Base-by-base conservation (phyloP, 2,113 vertebrate species). In the Lanius ludovicianus region DNA sequence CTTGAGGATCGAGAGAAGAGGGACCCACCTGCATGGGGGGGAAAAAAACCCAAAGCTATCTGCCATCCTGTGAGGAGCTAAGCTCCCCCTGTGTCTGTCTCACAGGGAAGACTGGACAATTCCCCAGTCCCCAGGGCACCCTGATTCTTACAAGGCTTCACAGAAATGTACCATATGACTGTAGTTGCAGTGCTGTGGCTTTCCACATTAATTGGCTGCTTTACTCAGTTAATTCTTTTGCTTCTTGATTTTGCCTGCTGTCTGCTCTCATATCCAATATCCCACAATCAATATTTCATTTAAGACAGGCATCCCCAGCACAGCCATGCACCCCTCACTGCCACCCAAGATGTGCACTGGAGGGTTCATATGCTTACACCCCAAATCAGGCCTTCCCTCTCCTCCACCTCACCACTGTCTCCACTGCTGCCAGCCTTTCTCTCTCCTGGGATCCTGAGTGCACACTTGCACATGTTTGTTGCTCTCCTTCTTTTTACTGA, bases 351-450 rank as follows among this genome's bases (percentile, higher is more conserved):
- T 27, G 22, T 39, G 68, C n/a, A 8, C 46, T 47, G 50, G 41
- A 79, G 37, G 17, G 37, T n/a, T 52, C 0, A 0, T 17, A 15
- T 2, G 1, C n/a, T 82, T 47, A 64, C 20, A 47, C 6, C 13
- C 63, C 21, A 14, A 39, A 35, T 37, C 10, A 44, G 47, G 17
- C 28, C 37, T 59, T 57, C 35, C 35, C 16, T 53, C 21, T 57
- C 16, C 11, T 67, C 11, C 23, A 30, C 3, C 53, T 81, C 44
- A 55, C 28, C 37, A 6, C 13, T 60, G 8, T 22, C 16, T 70
- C n/a, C 37, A 15, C 22, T 59, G 20, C 57, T 80, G 39, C 44
- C 68, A 91, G 39, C 11, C 28, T 57, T 86, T 44, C 33, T 56
- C 6, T 91, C 14, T 39, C 7, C 47, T 6, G 24, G 12, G 55